Base-by-base conservation (phyloP, 2,113 vertebrate genomes). In the Varanus komodoensis region DNA sequence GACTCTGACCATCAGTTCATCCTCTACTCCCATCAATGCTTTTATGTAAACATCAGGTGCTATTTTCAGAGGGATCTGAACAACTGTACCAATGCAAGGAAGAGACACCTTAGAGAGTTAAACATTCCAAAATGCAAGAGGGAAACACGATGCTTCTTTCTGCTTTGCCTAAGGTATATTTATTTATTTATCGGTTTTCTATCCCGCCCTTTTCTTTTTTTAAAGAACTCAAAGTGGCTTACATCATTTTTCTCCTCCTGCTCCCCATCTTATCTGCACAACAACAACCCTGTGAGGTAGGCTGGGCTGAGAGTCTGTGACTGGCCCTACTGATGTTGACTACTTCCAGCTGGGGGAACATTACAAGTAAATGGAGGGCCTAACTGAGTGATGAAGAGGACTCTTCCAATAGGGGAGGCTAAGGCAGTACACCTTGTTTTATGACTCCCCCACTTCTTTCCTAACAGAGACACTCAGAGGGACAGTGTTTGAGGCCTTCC, bases 1-100 rank as follows among this genome's bases (percentile, higher is more conserved):
- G 57, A 95, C 5, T 1, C 88, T 93, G 75, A 97, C 23, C 6
- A 96, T 69, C 27, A 94, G 68, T 25, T 97, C 96, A 0, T 97
- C 96, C 0, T 97, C 93, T 17, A 92, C 34, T 0, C 57, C 21
- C 48, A 88, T 90, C 80, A 97, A 73, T 0, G 48, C 80, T 71
- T 92, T 84, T 67, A 96, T 90, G 79, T 97, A 97, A 0, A 34
- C 1, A 0, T 92, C 89, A 0, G 96, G 44, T 0, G 87, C 52
- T 7, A 97, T 88, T 79, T 87, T 95, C 95, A 96, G 27, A 25
- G 94, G 95, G 38, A 97, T 12, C 67, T 91, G 61, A 6, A 15
- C 89, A 83, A 91, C 96, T 97, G 94, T n/a, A 68, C 21, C 48
- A 71, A 83, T n/a, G 86, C 44, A 73, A 44, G 57, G n/a, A 68